Evolutionary conservation across 2,113 vertebrate genomes (phyloP).

Genomic region (Podarcis cretensis): DNA sequence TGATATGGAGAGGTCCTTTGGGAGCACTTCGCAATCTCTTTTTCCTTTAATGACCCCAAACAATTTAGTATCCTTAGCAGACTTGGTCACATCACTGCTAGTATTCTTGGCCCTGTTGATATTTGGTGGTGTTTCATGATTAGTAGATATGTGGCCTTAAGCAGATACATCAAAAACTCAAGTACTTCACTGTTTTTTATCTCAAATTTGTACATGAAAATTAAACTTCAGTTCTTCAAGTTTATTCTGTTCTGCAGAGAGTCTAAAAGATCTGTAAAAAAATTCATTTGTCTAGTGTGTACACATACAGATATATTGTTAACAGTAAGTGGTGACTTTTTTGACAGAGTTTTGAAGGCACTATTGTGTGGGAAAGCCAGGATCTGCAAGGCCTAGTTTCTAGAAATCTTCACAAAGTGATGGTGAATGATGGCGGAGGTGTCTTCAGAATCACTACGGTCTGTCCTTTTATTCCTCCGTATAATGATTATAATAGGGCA

Average conservation of each 20-base stretch:
- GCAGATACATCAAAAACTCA: background rate
- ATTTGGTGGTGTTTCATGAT: no score
- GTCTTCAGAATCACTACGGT: conserved; percentile 90
- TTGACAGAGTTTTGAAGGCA: conserved; percentile 95
- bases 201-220: conserved; percentile 15
- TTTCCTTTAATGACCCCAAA: no score
- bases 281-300: background rate
- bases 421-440: conserved; percentile 89
- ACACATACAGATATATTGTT: background rate
- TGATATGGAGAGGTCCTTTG: no score
- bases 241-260: conserved; percentile 28
- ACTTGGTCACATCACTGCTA: no score
- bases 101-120: no score
- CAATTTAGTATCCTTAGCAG: no score
- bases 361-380: conserved; percentile 92
- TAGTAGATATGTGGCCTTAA: no score
- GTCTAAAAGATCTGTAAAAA: background rate
- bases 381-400: conserved; percentile 84
- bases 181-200: background rate
- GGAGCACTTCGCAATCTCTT: no score
- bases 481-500: background rate
- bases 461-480: conserved; percentile 49
- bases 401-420: conserved; percentile 83
- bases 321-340: conserved; percentile 26
- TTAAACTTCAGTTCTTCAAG: background rate